Conservation (phyloP, 2,113 vertebrate genomes). For the Calidris pugnax region DNA sequence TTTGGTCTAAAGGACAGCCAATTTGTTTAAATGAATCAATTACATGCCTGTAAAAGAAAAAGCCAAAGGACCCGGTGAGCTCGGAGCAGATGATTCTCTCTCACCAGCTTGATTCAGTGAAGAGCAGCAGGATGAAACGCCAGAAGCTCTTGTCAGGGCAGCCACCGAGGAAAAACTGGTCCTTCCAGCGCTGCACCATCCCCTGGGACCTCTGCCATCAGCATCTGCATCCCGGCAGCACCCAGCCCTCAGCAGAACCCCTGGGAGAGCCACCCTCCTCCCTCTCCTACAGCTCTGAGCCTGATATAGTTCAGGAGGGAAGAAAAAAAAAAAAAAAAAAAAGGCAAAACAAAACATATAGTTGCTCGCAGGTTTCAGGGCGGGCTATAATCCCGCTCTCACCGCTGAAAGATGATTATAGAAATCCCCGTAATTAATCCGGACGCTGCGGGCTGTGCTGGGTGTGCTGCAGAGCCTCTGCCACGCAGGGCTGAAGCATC, state of each 20-base stretch:
- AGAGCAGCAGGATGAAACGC: conserved; percentile 1
- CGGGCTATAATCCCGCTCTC: neutral
- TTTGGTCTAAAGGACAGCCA: neutral
- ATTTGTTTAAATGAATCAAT: conserved; percentile 8
- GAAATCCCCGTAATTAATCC: neutral
- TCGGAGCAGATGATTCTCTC: neutral
- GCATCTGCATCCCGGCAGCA: conserved; percentile 39
- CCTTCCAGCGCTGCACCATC: conserved; percentile 64
- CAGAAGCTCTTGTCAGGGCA: conserved; percentile 46
- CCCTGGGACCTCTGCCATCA: conserved; percentile 51
- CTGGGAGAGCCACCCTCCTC: neutral
- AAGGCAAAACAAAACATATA: neutral
- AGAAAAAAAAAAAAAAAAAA: too few relatives aligned
- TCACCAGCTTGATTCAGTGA: neutral
- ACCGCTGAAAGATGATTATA: neutral
- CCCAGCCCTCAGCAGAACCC: neutral
- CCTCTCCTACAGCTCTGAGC: neutral
- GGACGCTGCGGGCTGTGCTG: neutral
- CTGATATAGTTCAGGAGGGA: neutral
- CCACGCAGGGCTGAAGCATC: neutral
- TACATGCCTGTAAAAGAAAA: neutral
- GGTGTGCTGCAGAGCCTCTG: neutral
- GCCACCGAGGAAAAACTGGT: conserved; percentile 5
- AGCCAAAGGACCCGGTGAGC: neutral
- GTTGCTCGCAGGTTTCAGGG: neutral